These are phyloP conservation scores for Ceratothoa steindachneri DNA, from an alignment of 2,888 invertebrate species.

Conservation along the genomic window DNA sequence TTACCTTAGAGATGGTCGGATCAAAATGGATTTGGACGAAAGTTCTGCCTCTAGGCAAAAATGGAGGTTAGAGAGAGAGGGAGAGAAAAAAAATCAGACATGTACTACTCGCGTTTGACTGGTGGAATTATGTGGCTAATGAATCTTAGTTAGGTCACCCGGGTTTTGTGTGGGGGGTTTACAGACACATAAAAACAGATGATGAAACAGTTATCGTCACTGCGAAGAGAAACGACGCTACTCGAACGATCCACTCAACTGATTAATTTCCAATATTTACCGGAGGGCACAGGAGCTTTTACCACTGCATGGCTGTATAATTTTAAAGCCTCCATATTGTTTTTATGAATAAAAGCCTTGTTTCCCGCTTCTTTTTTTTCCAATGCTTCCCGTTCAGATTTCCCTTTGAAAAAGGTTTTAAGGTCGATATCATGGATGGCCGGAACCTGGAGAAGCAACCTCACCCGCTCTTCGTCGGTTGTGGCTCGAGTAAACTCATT, in stretches of 20 bases:
- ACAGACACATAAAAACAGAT: no score
- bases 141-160: no score
- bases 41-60: no score
- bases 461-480: slow-evolving; percentile 64
- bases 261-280: slow-evolving; percentile 48
- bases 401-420: slow-evolving; percentile 56
- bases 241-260: slow-evolving; percentile 32
- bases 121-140: no score
- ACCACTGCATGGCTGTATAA: slow-evolving; percentile 48
- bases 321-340: slow-evolving; percentile 47
- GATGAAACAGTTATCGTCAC: neutral
- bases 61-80: no score
- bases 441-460: slow-evolving; percentile 55
- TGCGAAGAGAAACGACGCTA: neutral
- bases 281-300: slow-evolving; percentile 46
- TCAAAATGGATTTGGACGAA: no score
- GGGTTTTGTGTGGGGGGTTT: no score
- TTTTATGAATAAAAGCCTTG: slow-evolving; percentile 45
- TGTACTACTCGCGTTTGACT: no score
- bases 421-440: slow-evolving; percentile 51
- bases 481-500: slow-evolving; percentile 63
- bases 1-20: no score
- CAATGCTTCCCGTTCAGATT: slow-evolving; percentile 54
- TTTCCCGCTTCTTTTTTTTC: slow-evolving; percentile 48
- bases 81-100: no score